phyloP scores from a whole-genome alignment of 2,797 vertebrate species.

The Anas bernieri region DNA sequence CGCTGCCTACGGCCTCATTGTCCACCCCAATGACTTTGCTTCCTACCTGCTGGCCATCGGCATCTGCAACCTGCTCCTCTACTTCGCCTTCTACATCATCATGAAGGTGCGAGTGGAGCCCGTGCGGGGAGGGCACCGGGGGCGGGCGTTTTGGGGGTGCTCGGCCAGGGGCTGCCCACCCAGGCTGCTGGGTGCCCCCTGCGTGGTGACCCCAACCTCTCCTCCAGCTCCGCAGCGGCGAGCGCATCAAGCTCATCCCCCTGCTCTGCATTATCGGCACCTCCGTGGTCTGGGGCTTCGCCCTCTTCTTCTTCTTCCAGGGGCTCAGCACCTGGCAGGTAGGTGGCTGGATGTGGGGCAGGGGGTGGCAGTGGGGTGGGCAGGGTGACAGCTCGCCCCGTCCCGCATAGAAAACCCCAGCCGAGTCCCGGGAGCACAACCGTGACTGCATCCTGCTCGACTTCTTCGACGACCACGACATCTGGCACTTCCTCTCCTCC shows the following conservation, averaged over 20 bases:
- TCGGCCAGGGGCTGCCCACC: not conserved
- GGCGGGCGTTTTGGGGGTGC: not conserved
- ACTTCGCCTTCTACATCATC: conserved; percentile 98
- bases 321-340: conserved; percentile 99
- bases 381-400: rapidly evolving
- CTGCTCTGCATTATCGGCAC: conserved; percentile 92
- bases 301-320: conserved; percentile 98
- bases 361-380: rapidly evolving
- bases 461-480: conserved; percentile 97
- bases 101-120: conserved; percentile 88
- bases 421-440: conserved; percentile 96
- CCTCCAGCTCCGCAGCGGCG: conserved; percentile 89
- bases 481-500: conserved; percentile 98
- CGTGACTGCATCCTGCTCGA: conserved; percentile 92
- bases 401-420: conserved; percentile 90
- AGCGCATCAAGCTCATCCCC: conserved; percentile 89
- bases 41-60: conserved; percentile 96
- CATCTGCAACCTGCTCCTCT: conserved; percentile 98
- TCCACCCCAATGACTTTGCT: conserved; percentile 94
- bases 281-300: conserved; percentile 94
- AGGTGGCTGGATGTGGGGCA: not conserved
- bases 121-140: rapidly evolving
- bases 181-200: not conserved
- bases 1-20: conserved; percentile 92
- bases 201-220: rapidly evolving